phyloP scores from a whole-genome alignment of 2,888 invertebrate genomes.

The Cordilura impudica region DNA sequence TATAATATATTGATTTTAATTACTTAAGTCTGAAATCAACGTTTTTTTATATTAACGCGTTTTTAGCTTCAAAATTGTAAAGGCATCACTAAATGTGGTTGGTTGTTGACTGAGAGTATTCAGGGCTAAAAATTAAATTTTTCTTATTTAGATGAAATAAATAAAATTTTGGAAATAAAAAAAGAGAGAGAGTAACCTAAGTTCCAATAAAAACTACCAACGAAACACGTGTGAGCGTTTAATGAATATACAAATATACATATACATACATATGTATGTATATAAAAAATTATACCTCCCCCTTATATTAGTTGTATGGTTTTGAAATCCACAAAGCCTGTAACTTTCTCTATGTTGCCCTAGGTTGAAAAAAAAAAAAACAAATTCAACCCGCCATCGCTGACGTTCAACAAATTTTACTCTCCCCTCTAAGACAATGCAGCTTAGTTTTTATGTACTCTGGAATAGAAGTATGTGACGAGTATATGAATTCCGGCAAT shows the following conservation, averaged over 20 bases:
- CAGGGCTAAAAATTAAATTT: constrained; percentile 29
- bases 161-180: neutral
- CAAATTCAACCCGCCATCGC: neutral
- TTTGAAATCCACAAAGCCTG: constrained; percentile 26
- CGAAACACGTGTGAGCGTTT: neutral
- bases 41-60: too few species aligned
- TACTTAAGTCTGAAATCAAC: too few species aligned
- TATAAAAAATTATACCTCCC: neutral
- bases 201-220: neutral
- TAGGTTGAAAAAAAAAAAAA: constrained; percentile 39
- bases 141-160: neutral
- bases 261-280: neutral
- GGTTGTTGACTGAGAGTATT: constrained; percentile 8
- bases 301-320: neutral
- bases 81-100: neutral
- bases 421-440: neutral
- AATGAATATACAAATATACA: neutral
- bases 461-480: too few species aligned
- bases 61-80: too few species aligned
- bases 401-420: neutral
- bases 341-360: constrained; percentile 63
- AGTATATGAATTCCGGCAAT: too few species aligned
- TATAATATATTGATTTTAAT: too few species aligned
- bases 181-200: neutral
- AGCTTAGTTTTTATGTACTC: neutral